Base-by-base conservation (phyloP, 1,140 invertebrate species). In the Phenacoccus solenopsis region DNA sequence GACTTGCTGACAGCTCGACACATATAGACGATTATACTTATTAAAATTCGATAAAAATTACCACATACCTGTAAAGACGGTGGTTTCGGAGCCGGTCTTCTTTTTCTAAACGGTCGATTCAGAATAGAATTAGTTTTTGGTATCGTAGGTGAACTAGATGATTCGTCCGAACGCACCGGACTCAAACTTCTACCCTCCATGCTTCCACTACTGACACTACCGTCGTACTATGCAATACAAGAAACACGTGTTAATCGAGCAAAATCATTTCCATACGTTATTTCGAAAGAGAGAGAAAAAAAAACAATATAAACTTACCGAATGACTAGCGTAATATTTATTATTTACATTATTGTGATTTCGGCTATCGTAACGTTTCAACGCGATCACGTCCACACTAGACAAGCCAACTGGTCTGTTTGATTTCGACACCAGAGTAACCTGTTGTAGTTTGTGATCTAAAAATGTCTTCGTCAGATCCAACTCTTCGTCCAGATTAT, bases 401-500 rank as follows among this genome's bases (percentile, higher is more conserved):
- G 85, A 85, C 64, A 87, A 80, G n/a, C 80, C 79, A n/a, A 84
- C 74, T 13, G 76, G 76, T 24, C 78, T 77, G 16, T 77, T 79
- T 67, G 83, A 81, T 69, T 82, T 84, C 0, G 82, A 78, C 21
- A 85, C 86, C 21, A 88, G 76, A 30, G 83, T 82, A 20, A 88
- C 82, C 77, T 88, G 86, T 70, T 86, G 85, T 20, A 88, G 80
- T 71, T 84, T 82, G 74, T 87, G 87, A 73, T 88, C 87, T 38
- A 82, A 83, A 30, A 88, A 75, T 0, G 82, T 83, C 57, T 84
- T 77, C 28, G 80, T 81, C 7, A 83, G 78, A 68, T 84, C 80
- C 72, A 88, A 76, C 24, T 81, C 80, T 75, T 87, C 81, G 71
- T 86, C 84, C 71, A 86, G 75, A 76, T 87, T 86, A 28, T 80